Percentiles rank a stretch among this genome's conserved stretches.
Conservation (phyloP, 2,888 invertebrate species). For the Protula sp. region DNA sequence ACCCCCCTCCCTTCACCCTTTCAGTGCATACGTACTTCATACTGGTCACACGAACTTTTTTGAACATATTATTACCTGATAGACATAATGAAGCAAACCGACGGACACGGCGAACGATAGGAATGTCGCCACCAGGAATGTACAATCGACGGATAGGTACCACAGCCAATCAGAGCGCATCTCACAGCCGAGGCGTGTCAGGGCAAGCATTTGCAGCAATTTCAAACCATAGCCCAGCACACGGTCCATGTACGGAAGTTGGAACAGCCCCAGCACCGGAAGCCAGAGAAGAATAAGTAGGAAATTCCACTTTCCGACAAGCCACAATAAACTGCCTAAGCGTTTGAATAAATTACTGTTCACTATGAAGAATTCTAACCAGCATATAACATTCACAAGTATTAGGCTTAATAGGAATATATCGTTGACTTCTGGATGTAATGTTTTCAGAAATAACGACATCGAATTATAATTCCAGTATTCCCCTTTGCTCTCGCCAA, state of each 20-base stretch:
- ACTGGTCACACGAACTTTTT: too few species aligned
- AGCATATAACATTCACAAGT: slow-evolving; percentile 54
- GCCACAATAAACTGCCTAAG: slow-evolving; percentile 51
- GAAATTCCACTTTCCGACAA: slow-evolving; percentile 55
- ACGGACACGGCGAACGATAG: slow-evolving; percentile 32
- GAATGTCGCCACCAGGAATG: slow-evolving; percentile 34
- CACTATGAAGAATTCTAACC: slow-evolving; percentile 54
- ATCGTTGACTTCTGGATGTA: slow-evolving; percentile 58
- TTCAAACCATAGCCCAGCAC: slow-evolving; percentile 44
- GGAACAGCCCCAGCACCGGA: slow-evolving; percentile 52
- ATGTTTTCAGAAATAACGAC: slow-evolving; percentile 54
- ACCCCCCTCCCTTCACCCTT: too few species aligned
- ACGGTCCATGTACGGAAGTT: slow-evolving; percentile 49
- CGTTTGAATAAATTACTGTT: slow-evolving; percentile 44
- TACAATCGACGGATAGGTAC: slow-evolving; percentile 22
- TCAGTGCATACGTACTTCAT: too few species aligned
- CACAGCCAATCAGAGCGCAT: slow-evolving; percentile 39
- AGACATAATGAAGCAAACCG: neutral
- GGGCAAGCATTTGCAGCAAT: slow-evolving; percentile 40
- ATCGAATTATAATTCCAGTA: slow-evolving; percentile 53
- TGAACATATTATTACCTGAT: neutral
- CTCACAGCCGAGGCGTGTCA: slow-evolving; percentile 40
- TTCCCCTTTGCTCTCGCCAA: slow-evolving; percentile 54
- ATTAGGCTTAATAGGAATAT: slow-evolving; percentile 56
- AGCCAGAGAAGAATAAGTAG: slow-evolving; percentile 55